phyloP scores from a whole-genome alignment of 2,888 invertebrate genomes.

The Baccha elongata region DNA sequence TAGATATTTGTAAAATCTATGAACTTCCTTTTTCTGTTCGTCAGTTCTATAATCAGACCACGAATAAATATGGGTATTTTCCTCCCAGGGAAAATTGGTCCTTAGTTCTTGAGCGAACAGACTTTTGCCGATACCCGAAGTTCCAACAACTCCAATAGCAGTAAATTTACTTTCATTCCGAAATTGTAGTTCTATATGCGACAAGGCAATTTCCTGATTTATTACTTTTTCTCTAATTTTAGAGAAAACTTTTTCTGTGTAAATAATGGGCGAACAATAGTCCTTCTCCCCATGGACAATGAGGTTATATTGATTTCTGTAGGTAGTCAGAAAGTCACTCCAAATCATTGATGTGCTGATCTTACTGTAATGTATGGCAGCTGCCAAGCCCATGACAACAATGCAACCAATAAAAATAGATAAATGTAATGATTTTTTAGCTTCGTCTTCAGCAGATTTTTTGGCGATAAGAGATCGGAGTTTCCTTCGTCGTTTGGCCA shows the following conservation, averaged over 20 bases:
- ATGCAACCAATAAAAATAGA: background rate
- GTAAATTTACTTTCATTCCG: conserved; percentile 74
- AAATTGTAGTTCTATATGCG: conserved; percentile 75
- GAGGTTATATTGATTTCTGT: conserved; percentile 77
- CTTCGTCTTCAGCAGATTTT: background rate
- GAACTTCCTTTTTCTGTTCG: conserved; percentile 63
- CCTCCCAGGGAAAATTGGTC: conserved; percentile 79
- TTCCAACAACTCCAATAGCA: conserved; percentile 78
- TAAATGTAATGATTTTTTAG: background rate
- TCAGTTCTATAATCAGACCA: conserved; percentile 75
- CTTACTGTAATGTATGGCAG: conserved; percentile 7
- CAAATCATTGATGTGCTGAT: conserved; percentile 3
- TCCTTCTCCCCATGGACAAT: conserved; percentile 77
- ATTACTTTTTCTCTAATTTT: conserved; percentile 59
- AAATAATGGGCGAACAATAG: conserved; percentile 76
- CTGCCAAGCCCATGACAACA: background rate
- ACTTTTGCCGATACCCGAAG: conserved; percentile 80
- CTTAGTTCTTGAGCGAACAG: conserved; percentile 76
- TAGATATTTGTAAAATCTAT: conserved; percentile 72
- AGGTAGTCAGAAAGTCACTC: conserved; percentile 67
- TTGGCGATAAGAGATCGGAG: conserved; percentile 40
- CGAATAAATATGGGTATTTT: conserved; percentile 77
- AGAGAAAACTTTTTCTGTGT: conserved; percentile 72
- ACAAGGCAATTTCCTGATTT: conserved; percentile 72
- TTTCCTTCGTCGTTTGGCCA: conserved; percentile 46